These are phyloP conservation scores for Pyrrhia umbra DNA, from an alignment of 2,888 invertebrate genomes.

Conservation along the genomic window DNA sequence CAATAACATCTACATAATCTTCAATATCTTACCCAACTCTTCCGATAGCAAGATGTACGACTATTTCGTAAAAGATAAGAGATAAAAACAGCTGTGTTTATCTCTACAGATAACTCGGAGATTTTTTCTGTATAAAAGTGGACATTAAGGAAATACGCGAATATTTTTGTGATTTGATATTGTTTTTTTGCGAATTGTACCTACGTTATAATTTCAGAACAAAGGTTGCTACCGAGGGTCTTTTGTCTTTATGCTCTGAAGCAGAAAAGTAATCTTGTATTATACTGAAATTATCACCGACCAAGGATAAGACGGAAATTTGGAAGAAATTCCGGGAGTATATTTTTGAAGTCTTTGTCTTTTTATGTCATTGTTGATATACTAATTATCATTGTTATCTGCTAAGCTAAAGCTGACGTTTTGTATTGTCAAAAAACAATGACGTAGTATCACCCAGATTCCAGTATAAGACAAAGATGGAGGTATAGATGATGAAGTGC, in stretches of 20 bases:
- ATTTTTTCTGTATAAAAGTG: not conserved
- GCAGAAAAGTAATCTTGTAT: slow-evolving; percentile 38
- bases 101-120: slow-evolving; percentile 11
- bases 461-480: no score
- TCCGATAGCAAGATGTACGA: slow-evolving; percentile 7
- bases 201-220: slow-evolving; percentile 36
- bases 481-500: no score
- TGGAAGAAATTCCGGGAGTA: not conserved
- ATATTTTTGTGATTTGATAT: slow-evolving; percentile 15
- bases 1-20: slow-evolving; percentile 16
- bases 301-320: not conserved
- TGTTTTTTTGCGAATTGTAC: slow-evolving; percentile 19
- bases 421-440: no score
- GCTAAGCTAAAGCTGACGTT: no score
- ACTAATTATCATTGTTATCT: not conserved
- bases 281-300: slow-evolving; percentile 28
- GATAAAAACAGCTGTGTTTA: slow-evolving; percentile 16
- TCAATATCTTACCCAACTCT: slow-evolving; percentile 7
- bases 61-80: slow-evolving; percentile 23
- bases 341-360: not conserved
- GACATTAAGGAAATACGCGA: slow-evolving; percentile 10
- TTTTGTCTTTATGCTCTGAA: slow-evolving; percentile 36
- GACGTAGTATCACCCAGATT: no score
- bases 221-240: slow-evolving; percentile 45
- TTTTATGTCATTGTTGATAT: not conserved